Evolutionary conservation across 1,140 invertebrate genomes (phyloP), one percentile per base, ranked within the genome.

Genomic region (Neoseiulus cucumeris): DNA sequence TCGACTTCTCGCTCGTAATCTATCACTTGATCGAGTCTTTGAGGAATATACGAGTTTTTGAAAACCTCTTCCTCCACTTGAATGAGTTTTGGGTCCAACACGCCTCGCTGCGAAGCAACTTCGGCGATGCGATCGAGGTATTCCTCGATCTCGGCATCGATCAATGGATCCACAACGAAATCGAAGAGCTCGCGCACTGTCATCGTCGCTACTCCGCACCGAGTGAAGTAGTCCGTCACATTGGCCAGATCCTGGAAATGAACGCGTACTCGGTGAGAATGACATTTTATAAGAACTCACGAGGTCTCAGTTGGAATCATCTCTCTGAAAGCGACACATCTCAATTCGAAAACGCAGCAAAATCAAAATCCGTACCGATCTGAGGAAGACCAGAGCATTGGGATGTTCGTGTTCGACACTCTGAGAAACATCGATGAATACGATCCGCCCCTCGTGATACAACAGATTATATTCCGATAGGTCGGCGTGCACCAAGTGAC

Each of bases 341-440:
- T n/a, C n/a, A n/a, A n/a, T n/a, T n/a, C n/a, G n/a, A n/a, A n/a
- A n/a, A n/a, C n/a, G n/a, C n/a, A n/a, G n/a, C n/a, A n/a, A n/a
- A n/a, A n/a, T n/a, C n/a, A n/a, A n/a, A n/a, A 9, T 9, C 9
- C 33, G 9, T 79, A 98, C 94, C 76, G 89, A 94, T 66, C 91
- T 79, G 22, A 98, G 79, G 75, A 98, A 98, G 67, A 94, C 87
- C 55, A 95, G 80, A 0, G 94, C 88, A 78, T 89, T 84, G 0
- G 91, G 91, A 82, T 98, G 92, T 75, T 98, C 91, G 74, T 96
- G 91, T 77, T 98, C 93, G 0, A 98, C 94, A 1, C 92, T 87
- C 75, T 98, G 95, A 0, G 92, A 96, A 0, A 98, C 95, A 79
- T 98, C 95, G 72, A 98, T 98, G 28, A 97, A 83, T 66, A 87